Conservation (phyloP, 1,140 invertebrate genomes). For the Sipha flava region DNA sequence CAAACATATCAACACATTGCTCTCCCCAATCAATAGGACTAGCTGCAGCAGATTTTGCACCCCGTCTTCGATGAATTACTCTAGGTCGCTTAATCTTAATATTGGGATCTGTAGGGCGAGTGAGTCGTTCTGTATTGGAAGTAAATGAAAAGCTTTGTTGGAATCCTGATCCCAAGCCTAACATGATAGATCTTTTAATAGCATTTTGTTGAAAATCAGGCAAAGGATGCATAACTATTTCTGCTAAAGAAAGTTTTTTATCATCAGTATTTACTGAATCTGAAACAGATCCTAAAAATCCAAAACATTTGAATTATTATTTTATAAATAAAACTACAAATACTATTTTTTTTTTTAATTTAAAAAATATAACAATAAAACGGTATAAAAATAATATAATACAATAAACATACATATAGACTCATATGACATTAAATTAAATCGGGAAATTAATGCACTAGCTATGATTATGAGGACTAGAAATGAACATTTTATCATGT, state of each 20-base stretch:
- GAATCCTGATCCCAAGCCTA: neutral
- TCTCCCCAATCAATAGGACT: slow-evolving; percentile 66
- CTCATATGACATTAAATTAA: too few species aligned
- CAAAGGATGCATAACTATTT: neutral
- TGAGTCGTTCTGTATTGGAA: neutral
- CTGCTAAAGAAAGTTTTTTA: neutral
- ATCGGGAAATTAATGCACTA: too few species aligned
- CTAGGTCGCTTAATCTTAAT: slow-evolving; percentile 35
- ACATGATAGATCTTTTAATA: slow-evolving; percentile 17
- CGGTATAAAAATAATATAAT: too few species aligned
- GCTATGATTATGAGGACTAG: too few species aligned
- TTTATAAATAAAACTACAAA: too few species aligned
- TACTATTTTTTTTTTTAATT: too few species aligned
- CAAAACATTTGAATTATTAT: neutral
- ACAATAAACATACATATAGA: too few species aligned
- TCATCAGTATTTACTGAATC: neutral
- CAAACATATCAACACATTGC: slow-evolving; percentile 70
- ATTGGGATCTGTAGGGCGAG: neutral
- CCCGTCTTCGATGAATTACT: slow-evolving; percentile 33
- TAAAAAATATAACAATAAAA: too few species aligned
- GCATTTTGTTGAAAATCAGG: neutral
- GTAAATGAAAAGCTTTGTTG: slow-evolving; percentile 7
- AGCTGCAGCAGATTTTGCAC: neutral
- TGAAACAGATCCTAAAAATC: neutral
- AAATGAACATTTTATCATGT: too few species aligned